These are phyloP conservation scores for Daboia siamensis DNA, from an alignment of 2,113 vertebrate genomes.

Conservation along the genomic window DNA sequence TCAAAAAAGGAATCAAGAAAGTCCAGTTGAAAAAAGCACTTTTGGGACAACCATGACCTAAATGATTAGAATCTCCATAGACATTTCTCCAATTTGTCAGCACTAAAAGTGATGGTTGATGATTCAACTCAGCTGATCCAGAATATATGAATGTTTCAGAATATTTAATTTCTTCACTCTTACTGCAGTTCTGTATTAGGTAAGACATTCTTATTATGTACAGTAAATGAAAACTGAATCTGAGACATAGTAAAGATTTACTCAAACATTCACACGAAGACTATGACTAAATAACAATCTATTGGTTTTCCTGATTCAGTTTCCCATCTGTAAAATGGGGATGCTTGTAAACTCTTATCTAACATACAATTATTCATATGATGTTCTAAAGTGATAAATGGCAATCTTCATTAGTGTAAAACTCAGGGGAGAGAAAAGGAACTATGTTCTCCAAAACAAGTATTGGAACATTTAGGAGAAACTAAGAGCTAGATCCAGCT, in stretches of 20 bases:
- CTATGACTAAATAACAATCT: not conserved
- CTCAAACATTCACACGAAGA: not conserved
- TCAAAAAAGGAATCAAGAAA: not conserved
- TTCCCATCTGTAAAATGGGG: not conserved
- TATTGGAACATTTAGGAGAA: rapidly evolving
- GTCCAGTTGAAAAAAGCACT: not conserved
- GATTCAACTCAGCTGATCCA: not conserved
- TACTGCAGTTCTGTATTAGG: not conserved
- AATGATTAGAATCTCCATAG: not conserved
- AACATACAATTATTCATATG: not conserved
- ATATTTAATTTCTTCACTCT: not conserved
- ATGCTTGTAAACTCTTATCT: not conserved
- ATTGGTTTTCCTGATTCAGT: not conserved
- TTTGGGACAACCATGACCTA: not conserved
- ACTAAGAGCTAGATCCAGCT: rapidly evolving
- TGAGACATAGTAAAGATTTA: not conserved
- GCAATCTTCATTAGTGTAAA: rapidly evolving
- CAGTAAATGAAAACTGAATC: not conserved
- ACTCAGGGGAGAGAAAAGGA: rapidly evolving
- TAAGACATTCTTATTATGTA: not conserved
- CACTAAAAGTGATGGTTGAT: not conserved
- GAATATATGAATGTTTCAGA: not conserved
- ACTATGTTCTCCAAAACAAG: not conserved
- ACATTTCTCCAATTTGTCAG: not conserved
- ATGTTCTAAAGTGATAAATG: not conserved